Evolutionary conservation across 2,113 vertebrate genomes (phyloP), one percentile per base, ranked within the genome.

Genomic region (Mesembrinibis cayennensis): DNA sequence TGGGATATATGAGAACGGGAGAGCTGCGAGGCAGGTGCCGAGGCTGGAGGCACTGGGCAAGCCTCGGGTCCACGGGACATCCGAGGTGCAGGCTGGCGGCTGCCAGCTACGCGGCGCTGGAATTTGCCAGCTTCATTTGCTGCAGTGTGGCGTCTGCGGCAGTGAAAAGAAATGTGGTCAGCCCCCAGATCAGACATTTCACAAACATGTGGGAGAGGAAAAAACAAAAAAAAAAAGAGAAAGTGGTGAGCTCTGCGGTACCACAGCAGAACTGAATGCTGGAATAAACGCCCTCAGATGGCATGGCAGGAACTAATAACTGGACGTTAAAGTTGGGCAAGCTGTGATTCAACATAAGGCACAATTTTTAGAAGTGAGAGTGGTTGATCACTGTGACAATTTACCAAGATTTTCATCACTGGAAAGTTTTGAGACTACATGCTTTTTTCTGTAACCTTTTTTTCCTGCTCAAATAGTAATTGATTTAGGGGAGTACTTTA

Each of bases 51-150:
- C 15, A 50, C 29, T 50, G 53, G 53, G 62, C 47, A 59, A 67
- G 45, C 17, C 10, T 23, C 2, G 3, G 11, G 62, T 44, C 62
- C 1, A 2, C 0, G 5, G 73, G 45, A 56, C 12, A 7, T 16
- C 36, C 0, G 2, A 76, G 67, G 56, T 44, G 34, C 22, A 0
- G 15, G 76, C 40, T 59, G 66, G 22, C 3, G 36, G 29, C 13
- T 77, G 49, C 9, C 26, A 61, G 71, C 53, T 34, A 3, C 4
- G 25, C 63, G 58, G 40, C 0, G 2, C 52, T 83, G 84, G 88
- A 45, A 73, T 86, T 63, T 42, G 11, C 38, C 0, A 0, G 58
- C 55, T 62, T 47, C 2, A 0, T 91, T 84, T 40, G 47, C 70
- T 62, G 72, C 79, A 67, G 15, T 3, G 13, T 1, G 3, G 6